Evolutionary conservation across 1,140 invertebrate species (phyloP).

Genomic region (Drosophila kohkoa): DNA sequence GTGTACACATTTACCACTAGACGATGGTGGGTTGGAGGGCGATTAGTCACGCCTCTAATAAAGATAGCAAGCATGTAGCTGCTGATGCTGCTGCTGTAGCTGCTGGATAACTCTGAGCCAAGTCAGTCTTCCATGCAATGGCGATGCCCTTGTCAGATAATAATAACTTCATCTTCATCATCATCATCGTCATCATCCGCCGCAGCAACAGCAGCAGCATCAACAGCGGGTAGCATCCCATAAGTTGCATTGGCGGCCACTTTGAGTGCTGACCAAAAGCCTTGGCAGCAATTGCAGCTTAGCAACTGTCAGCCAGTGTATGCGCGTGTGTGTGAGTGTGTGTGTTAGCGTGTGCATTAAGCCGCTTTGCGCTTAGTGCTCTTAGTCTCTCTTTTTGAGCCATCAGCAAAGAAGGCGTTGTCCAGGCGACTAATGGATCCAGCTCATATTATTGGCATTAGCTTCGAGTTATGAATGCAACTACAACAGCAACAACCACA

Average conservation of each 20-base stretch:
- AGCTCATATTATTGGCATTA: conserved; percentile 55
- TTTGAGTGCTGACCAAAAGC: conserved; percentile 74
- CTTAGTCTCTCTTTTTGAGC: conserved; percentile 34
- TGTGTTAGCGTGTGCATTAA: conserved; percentile 61
- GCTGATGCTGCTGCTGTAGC: conserved; percentile 32
- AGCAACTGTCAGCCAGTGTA: conserved; percentile 50
- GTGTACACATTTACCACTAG: conserved; percentile 59
- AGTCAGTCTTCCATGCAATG: conserved; percentile 49
- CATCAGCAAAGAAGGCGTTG: conserved; percentile 42
- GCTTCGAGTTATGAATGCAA: conserved; percentile 40
- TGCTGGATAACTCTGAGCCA: conserved; percentile 57
- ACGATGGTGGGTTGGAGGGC: conserved; percentile 17
- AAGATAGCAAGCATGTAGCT: conserved; percentile 63
- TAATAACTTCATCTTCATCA: conserved; percentile 82
- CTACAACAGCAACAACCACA: conserved; percentile 5
- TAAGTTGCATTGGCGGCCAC: conserved; percentile 55
- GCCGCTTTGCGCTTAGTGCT: conserved; percentile 72
- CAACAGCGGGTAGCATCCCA: conserved; percentile 35
- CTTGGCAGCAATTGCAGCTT: conserved; percentile 76
- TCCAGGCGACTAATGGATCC: conserved; percentile 50
- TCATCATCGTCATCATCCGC: conserved; percentile 48
- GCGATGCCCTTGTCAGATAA: conserved; percentile 82
- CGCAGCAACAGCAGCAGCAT: conserved; percentile 23
- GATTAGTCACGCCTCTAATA: conserved; percentile 80
- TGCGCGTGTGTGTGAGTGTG: conserved; percentile 20